A percentile compares a stretch with the other conserved stretches of the same genome.
phyloP scores from a whole-genome alignment of 1,140 invertebrate genomes.

The Parapsyche elsis region DNA sequence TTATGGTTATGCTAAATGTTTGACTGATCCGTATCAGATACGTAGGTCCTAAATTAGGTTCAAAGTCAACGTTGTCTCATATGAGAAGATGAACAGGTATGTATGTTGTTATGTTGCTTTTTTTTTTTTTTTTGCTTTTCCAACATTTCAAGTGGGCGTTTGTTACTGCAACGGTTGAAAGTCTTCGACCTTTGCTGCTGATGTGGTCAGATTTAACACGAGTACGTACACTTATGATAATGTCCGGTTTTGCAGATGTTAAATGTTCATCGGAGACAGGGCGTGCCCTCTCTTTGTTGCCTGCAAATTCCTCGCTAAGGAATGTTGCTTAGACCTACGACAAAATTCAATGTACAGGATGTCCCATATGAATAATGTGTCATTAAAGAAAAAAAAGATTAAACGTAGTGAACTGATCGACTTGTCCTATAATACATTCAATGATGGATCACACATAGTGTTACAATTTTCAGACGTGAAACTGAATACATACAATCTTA shows the following conservation, averaged over 20 bases:
- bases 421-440: no score
- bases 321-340: conserved; percentile 32
- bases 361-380: no score
- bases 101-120: not conserved
- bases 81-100: not conserved
- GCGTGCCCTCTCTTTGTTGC: not conserved
- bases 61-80: no score
- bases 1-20: no score
- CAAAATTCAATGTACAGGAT: not conserved
- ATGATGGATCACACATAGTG: no score
- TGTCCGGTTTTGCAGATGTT: conserved; percentile 20
- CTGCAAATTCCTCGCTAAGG: conserved; percentile 12
- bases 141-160: not conserved
- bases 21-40: no score
- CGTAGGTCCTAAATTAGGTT: no score
- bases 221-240: conserved; percentile 1
- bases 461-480: no score
- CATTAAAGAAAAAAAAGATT: not conserved
- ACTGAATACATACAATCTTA: no score
- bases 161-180: conserved; percentile 8
- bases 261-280: conserved; percentile 2
- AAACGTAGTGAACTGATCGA: not conserved
- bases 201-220: conserved; percentile 19
- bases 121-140: not conserved
- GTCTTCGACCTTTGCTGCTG: conserved; percentile 32